Evolutionary conservation across 1,140 invertebrate species (phyloP).

Genomic region (Drosophila orosa): DNA sequence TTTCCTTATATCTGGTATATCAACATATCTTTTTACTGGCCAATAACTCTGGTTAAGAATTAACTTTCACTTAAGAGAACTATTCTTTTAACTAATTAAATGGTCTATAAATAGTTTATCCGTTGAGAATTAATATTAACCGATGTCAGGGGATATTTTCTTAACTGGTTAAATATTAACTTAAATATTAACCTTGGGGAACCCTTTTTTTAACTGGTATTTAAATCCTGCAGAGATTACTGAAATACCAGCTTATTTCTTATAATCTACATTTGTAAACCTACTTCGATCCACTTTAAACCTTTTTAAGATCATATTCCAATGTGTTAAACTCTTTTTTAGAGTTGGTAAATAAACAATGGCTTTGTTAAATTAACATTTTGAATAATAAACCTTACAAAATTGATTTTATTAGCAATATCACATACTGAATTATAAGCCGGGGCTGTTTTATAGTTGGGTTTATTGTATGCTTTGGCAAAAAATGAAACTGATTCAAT

Average conservation of each 20-base stretch:
- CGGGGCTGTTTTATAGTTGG: neutral
- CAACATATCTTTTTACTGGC: too few relatives aligned
- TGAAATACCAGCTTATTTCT: neutral
- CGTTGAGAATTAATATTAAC: neutral
- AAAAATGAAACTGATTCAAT: conserved; percentile 14
- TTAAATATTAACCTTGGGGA: neutral
- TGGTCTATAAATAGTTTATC: neutral
- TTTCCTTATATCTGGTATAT: too few relatives aligned
- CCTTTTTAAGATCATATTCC: neutral
- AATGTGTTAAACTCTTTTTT: neutral
- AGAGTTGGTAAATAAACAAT: neutral
- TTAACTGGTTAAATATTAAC: neutral
- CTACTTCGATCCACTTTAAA: neutral
- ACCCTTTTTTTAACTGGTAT: neutral
- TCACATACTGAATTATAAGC: neutral
- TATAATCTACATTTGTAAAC: neutral
- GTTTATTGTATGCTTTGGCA: conserved; percentile 1
- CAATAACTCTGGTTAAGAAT: neutral
- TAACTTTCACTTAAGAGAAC: neutral
- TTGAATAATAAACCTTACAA: neutral
- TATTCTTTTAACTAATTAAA: too few relatives aligned
- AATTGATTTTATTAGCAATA: neutral
- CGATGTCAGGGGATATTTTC: neutral
- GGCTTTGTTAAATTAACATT: conserved; percentile 3
- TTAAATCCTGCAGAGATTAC: neutral